These are phyloP conservation scores for Aphaenogaster rudis DNA, from an alignment of 1,140 invertebrate species.

Conservation along the genomic window DNA sequence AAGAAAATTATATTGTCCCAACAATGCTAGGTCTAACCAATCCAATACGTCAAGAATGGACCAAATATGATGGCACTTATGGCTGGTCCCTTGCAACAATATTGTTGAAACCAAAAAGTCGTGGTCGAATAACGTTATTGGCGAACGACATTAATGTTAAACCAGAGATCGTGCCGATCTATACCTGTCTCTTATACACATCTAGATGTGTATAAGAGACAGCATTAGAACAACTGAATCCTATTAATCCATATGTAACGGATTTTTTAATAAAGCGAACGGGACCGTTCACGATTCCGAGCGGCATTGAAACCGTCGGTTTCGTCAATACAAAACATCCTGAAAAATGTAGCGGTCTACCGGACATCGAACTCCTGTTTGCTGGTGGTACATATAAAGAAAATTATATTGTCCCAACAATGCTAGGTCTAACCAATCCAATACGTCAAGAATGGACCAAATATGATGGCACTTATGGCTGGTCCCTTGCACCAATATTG, in stretches of 20 bases:
- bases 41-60: constrained; percentile 87
- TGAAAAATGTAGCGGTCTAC: constrained; percentile 89
- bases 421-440: constrained; percentile 70
- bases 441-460: constrained; percentile 88
- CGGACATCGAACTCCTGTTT: constrained; percentile 92
- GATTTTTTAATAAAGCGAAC: constrained; percentile 87
- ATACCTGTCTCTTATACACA: too few relatives aligned
- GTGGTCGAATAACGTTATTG: not conserved
- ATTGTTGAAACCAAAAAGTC: constrained; percentile 16
- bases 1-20: constrained; percentile 82
- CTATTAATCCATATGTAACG: constrained; percentile 72
- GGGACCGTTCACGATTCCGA: constrained; percentile 93
- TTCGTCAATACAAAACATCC: constrained; percentile 92
- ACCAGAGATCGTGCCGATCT: not conserved
- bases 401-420: constrained; percentile 80
- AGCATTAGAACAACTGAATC: constrained; percentile 88
- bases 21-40: constrained; percentile 76
- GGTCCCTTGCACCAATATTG: constrained; percentile 66
- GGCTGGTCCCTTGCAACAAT: constrained; percentile 81
- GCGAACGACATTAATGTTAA: constrained; percentile 12
- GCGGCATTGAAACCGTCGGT: constrained; percentile 91
- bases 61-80: constrained; percentile 86
- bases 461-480: constrained; percentile 87
- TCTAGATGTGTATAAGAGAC: too few relatives aligned
- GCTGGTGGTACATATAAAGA: constrained; percentile 87